phyloP scores from a whole-genome alignment of 2,113 vertebrate genomes.

The Brachypodius melanocephalos region DNA sequence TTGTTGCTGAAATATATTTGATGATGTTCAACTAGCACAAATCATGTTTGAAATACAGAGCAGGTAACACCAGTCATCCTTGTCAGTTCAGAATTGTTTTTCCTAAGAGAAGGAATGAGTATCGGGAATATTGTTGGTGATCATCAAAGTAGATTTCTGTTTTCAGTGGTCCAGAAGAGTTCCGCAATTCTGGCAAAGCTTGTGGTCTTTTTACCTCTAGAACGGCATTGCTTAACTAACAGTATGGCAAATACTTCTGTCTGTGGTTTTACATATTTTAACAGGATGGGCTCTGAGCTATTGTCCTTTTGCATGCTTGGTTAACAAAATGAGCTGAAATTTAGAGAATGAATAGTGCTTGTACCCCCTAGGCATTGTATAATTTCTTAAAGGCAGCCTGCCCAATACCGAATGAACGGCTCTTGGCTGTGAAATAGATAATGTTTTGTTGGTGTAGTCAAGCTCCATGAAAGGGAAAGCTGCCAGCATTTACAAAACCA shows the following conservation, averaged over 20 bases:
- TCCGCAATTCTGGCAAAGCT: background rate
- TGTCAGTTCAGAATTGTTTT: background rate
- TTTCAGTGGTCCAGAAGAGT: background rate
- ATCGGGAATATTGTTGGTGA: background rate
- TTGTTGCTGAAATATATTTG: background rate
- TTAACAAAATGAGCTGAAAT: constrained; percentile 5
- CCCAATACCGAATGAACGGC: background rate
- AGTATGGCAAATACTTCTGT: background rate
- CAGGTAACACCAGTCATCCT: background rate
- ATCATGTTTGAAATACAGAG: background rate
- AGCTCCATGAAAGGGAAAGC: background rate
- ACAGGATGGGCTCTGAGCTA: background rate
- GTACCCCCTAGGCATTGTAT: background rate
- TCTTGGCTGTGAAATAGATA: background rate
- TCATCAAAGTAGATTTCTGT: background rate
- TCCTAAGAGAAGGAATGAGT: background rate
- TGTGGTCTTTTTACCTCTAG: background rate
- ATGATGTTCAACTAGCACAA: background rate
- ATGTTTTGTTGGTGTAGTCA: background rate
- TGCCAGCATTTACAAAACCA: background rate
- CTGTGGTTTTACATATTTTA: background rate
- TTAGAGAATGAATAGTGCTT: background rate
- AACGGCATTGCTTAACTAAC: background rate
- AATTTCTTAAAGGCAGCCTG: background rate
- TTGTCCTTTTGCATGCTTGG: background rate